Evolutionary conservation across 2,113 vertebrate genomes (phyloP).

Genomic region (Xyliphius kryptos): DNA sequence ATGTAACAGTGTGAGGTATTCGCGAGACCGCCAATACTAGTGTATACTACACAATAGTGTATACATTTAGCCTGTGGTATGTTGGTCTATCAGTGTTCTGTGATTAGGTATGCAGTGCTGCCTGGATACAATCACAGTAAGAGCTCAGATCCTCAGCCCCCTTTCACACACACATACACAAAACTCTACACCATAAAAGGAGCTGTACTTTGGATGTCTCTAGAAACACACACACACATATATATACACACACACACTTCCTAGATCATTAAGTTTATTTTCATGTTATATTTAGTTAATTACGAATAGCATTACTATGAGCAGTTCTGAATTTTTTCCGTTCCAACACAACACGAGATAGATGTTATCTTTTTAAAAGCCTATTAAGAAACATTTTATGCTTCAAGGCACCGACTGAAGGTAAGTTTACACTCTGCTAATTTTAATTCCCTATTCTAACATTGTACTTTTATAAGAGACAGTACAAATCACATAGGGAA

Average conservation of each 20-base stretch:
- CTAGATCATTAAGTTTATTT: not conserved
- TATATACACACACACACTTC: not conserved
- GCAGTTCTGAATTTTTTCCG: not conserved
- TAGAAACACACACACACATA: not conserved
- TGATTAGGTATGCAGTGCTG: conserved; percentile 6
- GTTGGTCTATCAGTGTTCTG: conserved; percentile 4
- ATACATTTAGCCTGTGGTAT: not conserved
- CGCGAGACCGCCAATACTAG: too few species aligned
- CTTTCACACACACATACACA: conserved; percentile 3
- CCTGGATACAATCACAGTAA: conserved; percentile 7
- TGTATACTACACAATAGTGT: too few species aligned
- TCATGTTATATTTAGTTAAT: not conserved
- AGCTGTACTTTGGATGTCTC: not conserved
- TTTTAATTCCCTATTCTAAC: not conserved
- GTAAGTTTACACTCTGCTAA: conserved; percentile 2
- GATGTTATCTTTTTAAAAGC: not conserved
- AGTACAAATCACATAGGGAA: too few species aligned
- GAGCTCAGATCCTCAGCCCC: not conserved
- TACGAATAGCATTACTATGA: not conserved
- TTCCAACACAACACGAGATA: not conserved
- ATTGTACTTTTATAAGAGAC: not conserved
- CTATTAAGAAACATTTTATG: not conserved
- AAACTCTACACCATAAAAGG: conserved; percentile 19
- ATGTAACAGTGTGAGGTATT: too few species aligned
- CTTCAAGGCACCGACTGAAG: not conserved